A percentile compares a stretch with the other conserved stretches of the same genome.
These are phyloP conservation scores for Masnerella sp. DNA, from an alignment of 2,888 invertebrate genomes.

Conservation along the genomic window DNA sequence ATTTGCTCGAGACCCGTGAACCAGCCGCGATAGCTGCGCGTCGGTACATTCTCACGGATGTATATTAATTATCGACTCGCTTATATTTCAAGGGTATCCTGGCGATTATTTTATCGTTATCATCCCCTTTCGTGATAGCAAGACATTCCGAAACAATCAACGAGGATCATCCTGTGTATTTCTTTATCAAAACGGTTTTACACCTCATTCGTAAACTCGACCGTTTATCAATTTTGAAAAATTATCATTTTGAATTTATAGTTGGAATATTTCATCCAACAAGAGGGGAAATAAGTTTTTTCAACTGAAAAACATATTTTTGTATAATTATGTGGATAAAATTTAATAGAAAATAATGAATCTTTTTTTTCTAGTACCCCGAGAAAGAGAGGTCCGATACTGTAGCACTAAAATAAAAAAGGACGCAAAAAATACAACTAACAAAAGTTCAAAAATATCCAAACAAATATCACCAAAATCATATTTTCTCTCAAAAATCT, in stretches of 20 bases:
- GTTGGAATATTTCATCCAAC: too few species aligned
- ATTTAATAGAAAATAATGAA: too few species aligned
- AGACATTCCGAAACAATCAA: conserved; percentile 47
- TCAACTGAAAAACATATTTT: too few species aligned
- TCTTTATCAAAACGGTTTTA: conserved; percentile 14
- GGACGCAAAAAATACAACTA: too few species aligned
- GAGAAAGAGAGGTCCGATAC: too few species aligned
- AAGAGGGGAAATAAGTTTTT: too few species aligned
- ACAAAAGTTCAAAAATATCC: too few species aligned
- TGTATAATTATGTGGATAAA: too few species aligned
- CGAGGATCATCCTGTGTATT: conserved; percentile 20
- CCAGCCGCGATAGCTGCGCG: conserved; percentile 50
- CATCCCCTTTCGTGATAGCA: conserved; percentile 54
- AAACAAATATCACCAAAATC: too few species aligned
- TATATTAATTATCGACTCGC: conserved; percentile 61
- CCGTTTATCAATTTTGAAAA: not conserved
- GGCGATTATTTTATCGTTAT: conserved; percentile 56
- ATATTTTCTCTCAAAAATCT: too few species aligned
- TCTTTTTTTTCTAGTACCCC: too few species aligned
- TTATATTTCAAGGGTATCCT: conserved; percentile 49
- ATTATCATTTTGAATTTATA: not conserved
- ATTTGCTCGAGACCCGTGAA: conserved; percentile 69
- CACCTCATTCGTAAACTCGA: not conserved
- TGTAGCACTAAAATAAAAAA: too few species aligned
- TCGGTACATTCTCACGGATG: conserved; percentile 58